Evolutionary conservation across 2,888 invertebrate species (phyloP), one percentile per base, ranked within the genome.

Genomic region (Drosophila limbata): DNA sequence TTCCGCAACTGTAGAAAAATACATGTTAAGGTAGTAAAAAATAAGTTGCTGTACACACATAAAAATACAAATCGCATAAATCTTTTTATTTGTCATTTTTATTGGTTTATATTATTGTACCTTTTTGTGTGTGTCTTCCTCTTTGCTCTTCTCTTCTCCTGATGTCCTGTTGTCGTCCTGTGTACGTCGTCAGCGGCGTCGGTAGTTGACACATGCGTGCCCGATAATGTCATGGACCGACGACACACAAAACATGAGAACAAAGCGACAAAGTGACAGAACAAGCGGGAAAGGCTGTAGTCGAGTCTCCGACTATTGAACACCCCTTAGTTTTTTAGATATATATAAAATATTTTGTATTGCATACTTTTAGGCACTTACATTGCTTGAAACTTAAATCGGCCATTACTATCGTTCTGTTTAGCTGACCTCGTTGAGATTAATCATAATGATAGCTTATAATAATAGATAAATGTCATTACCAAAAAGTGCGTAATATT

Each of bases 21-120:
- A 44, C 45, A 51, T 71, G 66, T 69, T 71, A 57, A 71, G 74
- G 65, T 73, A 69, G 47, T 64, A 60, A 10, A 78, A 75, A 75
- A 70, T 63, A 79, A 76, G 81, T 84, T 76, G 55, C n/a, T 33
- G 21, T 4, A 21, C 21, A 48, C 48, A 33, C 57, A 44, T 33
- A 56, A 8, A 60, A 5, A 78, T 72, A 84, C 71, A 78, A 78
- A 78, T 80, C 78, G 68, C 83, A 86, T 86, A 89, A 86, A 86
- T 86, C 89, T 89, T 86, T 89, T 86, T 89, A 89, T 86, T 86
- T 86, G 89, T 86, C 89, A 84, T 78, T 89, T 86, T 86, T 86
- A 86, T 86, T 89, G 83, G 85, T 75, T 89, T 87, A 88, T 84
- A 84, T 84, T 88, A 88, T 86, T 86, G 86, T 84, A 84, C 87